Base-by-base conservation (phyloP, 2,888 invertebrate species). In the Arrhopalites spinosus region DNA sequence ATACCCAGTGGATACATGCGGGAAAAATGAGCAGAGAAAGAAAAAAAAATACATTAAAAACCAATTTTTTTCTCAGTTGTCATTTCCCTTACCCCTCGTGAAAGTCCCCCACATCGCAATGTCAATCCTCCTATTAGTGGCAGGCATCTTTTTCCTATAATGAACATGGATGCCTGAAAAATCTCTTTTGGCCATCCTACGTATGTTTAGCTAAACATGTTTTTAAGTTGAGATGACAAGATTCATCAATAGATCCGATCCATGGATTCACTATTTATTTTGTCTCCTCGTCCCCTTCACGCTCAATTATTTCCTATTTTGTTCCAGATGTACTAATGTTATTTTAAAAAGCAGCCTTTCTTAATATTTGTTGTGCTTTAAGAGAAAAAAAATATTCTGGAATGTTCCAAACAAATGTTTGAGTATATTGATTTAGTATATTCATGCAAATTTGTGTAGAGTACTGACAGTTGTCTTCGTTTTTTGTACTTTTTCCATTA, bases 1-100 rank as follows among this genome's bases (percentile, higher is more conserved):
- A n/a, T n/a, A n/a, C n/a, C n/a, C n/a, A n/a, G n/a, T n/a, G n/a
- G n/a, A n/a, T n/a, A n/a, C n/a, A n/a, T n/a, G n/a, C n/a, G n/a
- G n/a, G n/a, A n/a, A n/a, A 45, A 45, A 20, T 45, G 67, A 67
- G 67, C 67, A 67, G 67, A 47, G 45, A 67, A 47, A 67, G 23
- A 20, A n/a, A 25, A 61, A 8, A 25, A 43, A 66, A 66, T n/a
- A 25, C 20, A 36, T 8, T 27, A 36, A 27, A 67, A 43, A 45
- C 15, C 29, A 20, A 30, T 64, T 67, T 67, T 47, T 23, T 47
- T 45, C 45, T 43, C 36, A 45, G 53, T 53, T 20, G 23, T 20
- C 17, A 59, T 59, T 59, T 59, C 59, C 59, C 59, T 53, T 15
- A 5, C 53, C 5, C 53, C 53, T 15, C 53, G 36, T 36, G 36